These are phyloP conservation scores for Acrobeloides nanus DNA, from an alignment of 2,888 invertebrate species.

Conservation along the genomic window DNA sequence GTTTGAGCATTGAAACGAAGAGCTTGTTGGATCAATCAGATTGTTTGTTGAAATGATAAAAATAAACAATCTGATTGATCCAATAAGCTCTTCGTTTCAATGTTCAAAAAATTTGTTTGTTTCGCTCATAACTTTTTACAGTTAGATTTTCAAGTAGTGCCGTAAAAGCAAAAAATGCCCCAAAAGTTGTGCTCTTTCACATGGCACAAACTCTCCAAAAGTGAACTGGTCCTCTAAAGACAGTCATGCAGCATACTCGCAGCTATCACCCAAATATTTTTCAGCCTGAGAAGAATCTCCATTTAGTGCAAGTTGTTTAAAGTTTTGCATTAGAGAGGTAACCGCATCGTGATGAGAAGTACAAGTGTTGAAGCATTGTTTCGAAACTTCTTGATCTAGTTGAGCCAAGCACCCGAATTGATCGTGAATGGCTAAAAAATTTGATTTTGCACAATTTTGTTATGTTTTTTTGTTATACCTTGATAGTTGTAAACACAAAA, in stretches of 20 bases:
- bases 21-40: too few relatives aligned
- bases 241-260: constrained; percentile 29
- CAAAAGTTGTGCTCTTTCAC: too few relatives aligned
- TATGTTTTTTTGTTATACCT: constrained; percentile 17
- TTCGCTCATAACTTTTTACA: too few relatives aligned
- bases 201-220: too few relatives aligned
- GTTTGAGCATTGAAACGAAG: too few relatives aligned
- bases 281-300: constrained; percentile 47
- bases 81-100: too few relatives aligned
- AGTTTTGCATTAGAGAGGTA: constrained; percentile 31
- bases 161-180: too few relatives aligned
- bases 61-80: constrained; percentile 2
- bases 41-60: too few relatives aligned
- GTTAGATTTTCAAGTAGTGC: too few relatives aligned
- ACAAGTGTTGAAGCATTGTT: constrained; percentile 42
- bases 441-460: constrained; percentile 4
- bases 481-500: constrained; percentile 49
- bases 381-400: constrained; percentile 29
- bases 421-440: constrained; percentile 32
- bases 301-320: constrained; percentile 39
- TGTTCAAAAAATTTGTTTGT: too few relatives aligned
- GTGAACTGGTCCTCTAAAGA: too few relatives aligned
- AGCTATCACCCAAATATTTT: constrained; percentile 42
- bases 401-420: constrained; percentile 44
- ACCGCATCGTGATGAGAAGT: constrained; percentile 46